Evolutionary conservation across 2,797 vertebrate genomes (phyloP).

Genomic region (Sebastes itinus): DNA sequence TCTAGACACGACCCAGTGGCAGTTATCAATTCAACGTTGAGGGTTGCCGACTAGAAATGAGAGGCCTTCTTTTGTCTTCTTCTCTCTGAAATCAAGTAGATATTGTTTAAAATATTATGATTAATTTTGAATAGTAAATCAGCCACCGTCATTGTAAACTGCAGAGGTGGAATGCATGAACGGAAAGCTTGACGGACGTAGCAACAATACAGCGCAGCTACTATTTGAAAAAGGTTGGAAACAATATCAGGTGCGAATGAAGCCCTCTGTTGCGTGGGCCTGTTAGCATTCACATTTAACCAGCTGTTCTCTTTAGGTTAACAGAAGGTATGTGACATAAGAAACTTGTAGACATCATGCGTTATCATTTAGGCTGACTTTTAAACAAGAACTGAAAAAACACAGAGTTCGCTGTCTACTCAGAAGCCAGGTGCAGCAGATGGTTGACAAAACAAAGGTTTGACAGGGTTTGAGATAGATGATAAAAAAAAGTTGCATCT

Average conservation of each 20-base stretch:
- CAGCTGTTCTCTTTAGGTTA: slow-evolving; percentile 42
- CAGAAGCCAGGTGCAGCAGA: slow-evolving; percentile 16
- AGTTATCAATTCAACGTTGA: neutral
- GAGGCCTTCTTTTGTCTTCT: neutral
- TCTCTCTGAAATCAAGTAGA: neutral
- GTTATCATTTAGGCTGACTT: slow-evolving; percentile 1
- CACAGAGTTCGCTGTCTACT: slow-evolving; percentile 6
- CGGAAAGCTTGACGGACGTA: neutral
- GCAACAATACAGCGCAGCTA: neutral
- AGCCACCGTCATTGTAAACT: neutral
- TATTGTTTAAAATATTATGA: neutral
- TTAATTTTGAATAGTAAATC: neutral
- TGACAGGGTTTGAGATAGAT: neutral
- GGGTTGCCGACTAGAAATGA: neutral
- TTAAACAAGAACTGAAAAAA: slow-evolving; percentile 1
- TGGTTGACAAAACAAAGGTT: neutral
- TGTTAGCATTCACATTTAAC: slow-evolving; percentile 10
- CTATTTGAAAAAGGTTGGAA: neutral
- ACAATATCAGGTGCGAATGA: neutral
- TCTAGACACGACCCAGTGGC: neutral
- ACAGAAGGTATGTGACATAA: slow-evolving; percentile 40
- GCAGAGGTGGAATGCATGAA: neutral
- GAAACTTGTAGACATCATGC: slow-evolving; percentile 5
- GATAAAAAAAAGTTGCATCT: neutral
- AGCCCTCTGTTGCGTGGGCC: slow-evolving; percentile 16